phyloP scores from a whole-genome alignment of 2,888 invertebrate species.

The Cheilosia vulpina region DNA sequence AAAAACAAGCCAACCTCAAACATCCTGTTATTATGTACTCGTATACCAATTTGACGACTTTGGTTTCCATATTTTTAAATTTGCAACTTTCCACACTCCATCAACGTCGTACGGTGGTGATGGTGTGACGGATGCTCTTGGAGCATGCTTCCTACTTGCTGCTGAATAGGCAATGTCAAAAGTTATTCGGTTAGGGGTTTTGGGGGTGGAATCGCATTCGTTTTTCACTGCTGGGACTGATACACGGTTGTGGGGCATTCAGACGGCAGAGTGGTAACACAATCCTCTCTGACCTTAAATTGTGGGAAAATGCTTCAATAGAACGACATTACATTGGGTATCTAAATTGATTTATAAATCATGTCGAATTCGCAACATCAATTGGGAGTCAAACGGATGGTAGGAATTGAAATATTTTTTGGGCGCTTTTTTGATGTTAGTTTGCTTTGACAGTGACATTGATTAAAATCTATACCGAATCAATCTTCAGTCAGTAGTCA shows the following conservation, averaged over 20 bases:
- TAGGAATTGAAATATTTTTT: constrained; percentile 10
- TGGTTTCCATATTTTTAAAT: constrained; percentile 56
- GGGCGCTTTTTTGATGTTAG: too few species aligned
- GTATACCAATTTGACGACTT: neutral
- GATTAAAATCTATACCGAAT: constrained; percentile 34
- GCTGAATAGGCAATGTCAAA: constrained; percentile 40
- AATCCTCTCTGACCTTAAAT: constrained; percentile 39
- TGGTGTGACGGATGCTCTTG: constrained; percentile 25
- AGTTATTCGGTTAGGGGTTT: constrained; percentile 45
- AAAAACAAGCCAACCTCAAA: constrained; percentile 4
- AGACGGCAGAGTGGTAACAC: constrained; percentile 9
- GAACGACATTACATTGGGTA: neutral
- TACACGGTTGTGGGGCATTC: neutral
- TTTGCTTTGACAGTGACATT: neutral
- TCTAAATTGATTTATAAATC: constrained; percentile 52
- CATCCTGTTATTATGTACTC: neutral
- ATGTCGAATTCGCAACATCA: constrained; percentile 20
- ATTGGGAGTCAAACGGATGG: neutral
- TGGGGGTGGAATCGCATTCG: constrained; percentile 1
- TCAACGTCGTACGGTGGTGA: constrained; percentile 4
- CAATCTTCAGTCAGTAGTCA: constrained; percentile 8
- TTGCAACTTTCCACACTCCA: constrained; percentile 52
- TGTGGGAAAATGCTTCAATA: constrained; percentile 19
- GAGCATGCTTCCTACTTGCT: constrained; percentile 27
- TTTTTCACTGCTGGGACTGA: constrained; percentile 6